phyloP scores from a whole-genome alignment of 1,140 invertebrate genomes.

The Galendromus occidentalis region DNA sequence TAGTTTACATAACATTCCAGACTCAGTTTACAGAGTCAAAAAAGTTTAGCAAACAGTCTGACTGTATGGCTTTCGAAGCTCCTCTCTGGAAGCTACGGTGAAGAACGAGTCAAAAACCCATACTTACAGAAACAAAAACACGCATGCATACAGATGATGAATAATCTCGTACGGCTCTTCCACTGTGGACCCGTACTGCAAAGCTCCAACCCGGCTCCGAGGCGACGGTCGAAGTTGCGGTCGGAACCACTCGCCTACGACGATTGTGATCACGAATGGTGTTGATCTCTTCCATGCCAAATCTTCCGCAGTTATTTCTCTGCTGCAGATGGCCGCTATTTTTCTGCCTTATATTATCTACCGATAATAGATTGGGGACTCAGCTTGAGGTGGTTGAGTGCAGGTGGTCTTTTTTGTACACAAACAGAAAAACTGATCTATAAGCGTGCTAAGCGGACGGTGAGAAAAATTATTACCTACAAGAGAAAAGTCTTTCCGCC shows the following conservation, averaged over 20 bases:
- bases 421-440: not conserved
- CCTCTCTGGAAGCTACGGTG: too few species aligned
- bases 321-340: not conserved
- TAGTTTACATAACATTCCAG: too few species aligned
- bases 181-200: not conserved
- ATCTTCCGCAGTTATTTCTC: conserved; percentile 3
- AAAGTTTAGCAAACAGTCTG: too few species aligned
- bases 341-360: conserved; percentile 10
- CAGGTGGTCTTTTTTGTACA: not conserved
- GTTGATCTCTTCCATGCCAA: conserved; percentile 11
- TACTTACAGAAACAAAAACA: not conserved
- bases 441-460: not conserved
- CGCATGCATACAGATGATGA: not conserved
- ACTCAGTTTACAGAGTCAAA: too few species aligned
- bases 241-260: not conserved
- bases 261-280: not conserved
- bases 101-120: not conserved
- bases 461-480: not conserved
- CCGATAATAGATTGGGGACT: conserved; percentile 1
- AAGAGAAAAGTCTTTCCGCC: not conserved
- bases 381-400: not conserved
- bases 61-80: too few species aligned
- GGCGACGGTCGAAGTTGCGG: not conserved
- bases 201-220: not conserved
- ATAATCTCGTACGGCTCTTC: not conserved